Conservation (phyloP, 2,888 invertebrate species). For the Eretmocerus hayati region DNA sequence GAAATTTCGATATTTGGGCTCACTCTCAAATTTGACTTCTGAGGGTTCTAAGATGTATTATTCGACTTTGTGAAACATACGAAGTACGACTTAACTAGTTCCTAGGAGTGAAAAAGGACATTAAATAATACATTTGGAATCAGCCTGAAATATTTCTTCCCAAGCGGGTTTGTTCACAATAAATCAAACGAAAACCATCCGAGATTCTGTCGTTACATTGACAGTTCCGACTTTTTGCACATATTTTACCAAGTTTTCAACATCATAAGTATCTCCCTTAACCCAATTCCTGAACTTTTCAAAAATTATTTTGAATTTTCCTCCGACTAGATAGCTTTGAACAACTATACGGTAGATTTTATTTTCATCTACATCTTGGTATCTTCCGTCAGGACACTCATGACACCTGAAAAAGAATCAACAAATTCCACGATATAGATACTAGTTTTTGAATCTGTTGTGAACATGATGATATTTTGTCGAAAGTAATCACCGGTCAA, state of each 20-base stretch:
- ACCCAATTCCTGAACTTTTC: constrained; percentile 50
- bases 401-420: constrained; percentile 1
- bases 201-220: constrained; percentile 5
- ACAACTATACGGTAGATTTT: constrained; percentile 58
- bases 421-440: too few relatives aligned
- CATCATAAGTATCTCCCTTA: constrained; percentile 35
- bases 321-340: constrained; percentile 46
- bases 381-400: constrained; percentile 34
- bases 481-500: background rate
- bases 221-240: constrained; percentile 7
- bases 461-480: too few relatives aligned
- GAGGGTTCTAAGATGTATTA: too few relatives aligned
- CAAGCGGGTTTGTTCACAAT: too few relatives aligned
- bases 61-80: too few relatives aligned
- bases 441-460: too few relatives aligned
- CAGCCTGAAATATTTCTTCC: too few relatives aligned
- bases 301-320: constrained; percentile 62
- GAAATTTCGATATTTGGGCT: too few relatives aligned
- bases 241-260: constrained; percentile 6
- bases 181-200: constrained; percentile 16
- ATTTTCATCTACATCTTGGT: constrained; percentile 52
- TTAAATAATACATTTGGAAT: too few relatives aligned
- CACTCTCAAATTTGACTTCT: too few relatives aligned
- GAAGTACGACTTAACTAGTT: too few relatives aligned
- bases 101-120: too few relatives aligned